A percentile compares a stretch with the other conserved stretches of the same genome.
Evolutionary conservation across 2,888 invertebrate genomes (phyloP).

Genomic region (Ichneumoninae sp.): DNA sequence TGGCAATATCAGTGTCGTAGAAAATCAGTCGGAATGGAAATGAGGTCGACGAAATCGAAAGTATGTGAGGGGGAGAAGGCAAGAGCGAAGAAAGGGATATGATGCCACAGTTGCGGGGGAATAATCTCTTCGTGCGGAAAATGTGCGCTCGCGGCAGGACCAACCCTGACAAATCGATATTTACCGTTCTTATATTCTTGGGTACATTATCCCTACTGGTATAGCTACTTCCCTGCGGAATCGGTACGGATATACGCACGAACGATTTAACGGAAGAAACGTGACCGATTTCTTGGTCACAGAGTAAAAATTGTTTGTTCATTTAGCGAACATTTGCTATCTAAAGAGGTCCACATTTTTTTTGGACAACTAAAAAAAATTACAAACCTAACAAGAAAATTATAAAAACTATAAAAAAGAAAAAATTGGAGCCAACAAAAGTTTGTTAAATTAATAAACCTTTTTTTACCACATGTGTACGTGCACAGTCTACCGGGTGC

Average conservation of each 20-base stretch:
- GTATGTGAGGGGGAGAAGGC: not conserved
- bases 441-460: too few species aligned
- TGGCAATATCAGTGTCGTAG: slow-evolving; percentile 15
- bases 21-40: slow-evolving; percentile 22
- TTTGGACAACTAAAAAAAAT: not conserved
- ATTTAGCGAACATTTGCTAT: not conserved
- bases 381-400: too few species aligned
- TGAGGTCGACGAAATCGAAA: slow-evolving; percentile 4
- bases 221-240: not conserved
- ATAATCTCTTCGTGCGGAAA: slow-evolving; percentile 37
- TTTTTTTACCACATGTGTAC: too few species aligned
- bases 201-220: slow-evolving; percentile 34
- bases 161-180: slow-evolving; percentile 29
- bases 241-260: slow-evolving; percentile 3
- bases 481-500: not conserved
- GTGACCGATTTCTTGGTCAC: slow-evolving; percentile 26
- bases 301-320: not conserved
- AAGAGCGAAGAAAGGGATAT: not conserved
- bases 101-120: slow-evolving; percentile 14
- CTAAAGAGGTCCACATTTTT: not conserved
- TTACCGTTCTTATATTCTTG: slow-evolving; percentile 5
- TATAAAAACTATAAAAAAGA: too few species aligned
- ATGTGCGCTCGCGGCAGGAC: slow-evolving; percentile 11
- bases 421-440: too few species aligned
- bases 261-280: slow-evolving; percentile 39